Conservation (phyloP, 1,140 invertebrate species). For the Bradysia coprophila region DNA sequence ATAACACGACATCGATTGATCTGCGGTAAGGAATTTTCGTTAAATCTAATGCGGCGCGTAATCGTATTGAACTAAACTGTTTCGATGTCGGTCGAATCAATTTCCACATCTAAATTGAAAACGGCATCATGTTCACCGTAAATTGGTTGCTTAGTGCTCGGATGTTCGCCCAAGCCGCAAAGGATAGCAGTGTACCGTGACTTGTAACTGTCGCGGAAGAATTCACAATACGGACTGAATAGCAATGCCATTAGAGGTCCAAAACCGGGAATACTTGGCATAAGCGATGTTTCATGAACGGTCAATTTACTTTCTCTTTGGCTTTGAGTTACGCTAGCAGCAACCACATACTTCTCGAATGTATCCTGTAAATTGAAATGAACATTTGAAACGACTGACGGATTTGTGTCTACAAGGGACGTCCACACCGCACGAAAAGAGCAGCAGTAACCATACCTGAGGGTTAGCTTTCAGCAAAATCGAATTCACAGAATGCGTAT, state of each 20-base stretch:
- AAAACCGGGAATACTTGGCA: conserved; percentile 73
- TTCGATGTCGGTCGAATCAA: conserved; percentile 41
- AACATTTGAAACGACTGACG: too few species aligned
- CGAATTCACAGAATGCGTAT: conserved; percentile 64
- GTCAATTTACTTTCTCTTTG: conserved; percentile 27
- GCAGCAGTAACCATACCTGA: too few species aligned
- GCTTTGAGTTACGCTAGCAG: conserved; percentile 39
- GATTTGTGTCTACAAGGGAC: too few species aligned
- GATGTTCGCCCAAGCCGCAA: conserved; percentile 60
- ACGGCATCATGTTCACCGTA: conserved; percentile 73
- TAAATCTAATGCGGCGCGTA: too few species aligned
- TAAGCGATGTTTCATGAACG: conserved; percentile 60
- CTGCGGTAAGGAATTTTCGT: too few species aligned
- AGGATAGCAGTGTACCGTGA: conserved; percentile 52
- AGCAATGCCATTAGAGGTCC: conserved; percentile 52
- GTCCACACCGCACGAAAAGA: too few species aligned
- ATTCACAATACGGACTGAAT: conserved; percentile 64
- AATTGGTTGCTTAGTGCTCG: conserved; percentile 28
- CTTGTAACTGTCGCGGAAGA: conserved; percentile 36
- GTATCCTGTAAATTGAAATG: too few species aligned
- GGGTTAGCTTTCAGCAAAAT: conserved; percentile 63
- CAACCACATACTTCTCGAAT: conserved; percentile 45
- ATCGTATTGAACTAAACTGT: too few species aligned
- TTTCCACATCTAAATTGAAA: conserved; percentile 50
- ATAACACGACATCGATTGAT: conserved; percentile 38